These are phyloP conservation scores for Drosophila maculinotata DNA, from an alignment of 2,888 invertebrate species.

Conservation along the genomic window DNA sequence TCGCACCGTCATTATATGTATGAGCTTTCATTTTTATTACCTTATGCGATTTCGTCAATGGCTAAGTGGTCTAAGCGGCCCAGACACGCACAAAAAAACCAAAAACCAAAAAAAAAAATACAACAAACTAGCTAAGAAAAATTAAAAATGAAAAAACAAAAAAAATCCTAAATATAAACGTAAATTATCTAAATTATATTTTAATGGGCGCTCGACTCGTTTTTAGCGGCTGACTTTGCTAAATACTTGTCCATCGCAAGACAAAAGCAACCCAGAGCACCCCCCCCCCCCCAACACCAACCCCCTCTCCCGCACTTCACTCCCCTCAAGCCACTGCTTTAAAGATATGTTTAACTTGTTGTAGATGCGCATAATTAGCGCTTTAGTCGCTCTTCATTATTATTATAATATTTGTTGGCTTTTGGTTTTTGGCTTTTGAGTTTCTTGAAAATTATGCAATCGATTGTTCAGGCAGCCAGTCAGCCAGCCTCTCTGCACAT, in stretches of 20 bases:
- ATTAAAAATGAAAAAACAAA: too few relatives aligned
- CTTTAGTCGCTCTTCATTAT: conserved; percentile 68
- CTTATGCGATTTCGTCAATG: conserved; percentile 33
- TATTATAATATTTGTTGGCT: conserved; percentile 53
- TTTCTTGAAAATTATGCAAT: conserved; percentile 49
- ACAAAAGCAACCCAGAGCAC: not conserved
- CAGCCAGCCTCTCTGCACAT: conserved; percentile 20
- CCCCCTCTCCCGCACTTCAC: not conserved
- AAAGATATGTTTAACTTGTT: conserved; percentile 25
- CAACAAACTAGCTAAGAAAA: too few relatives aligned
- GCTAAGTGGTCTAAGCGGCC: conserved; percentile 28
- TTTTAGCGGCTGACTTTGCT: conserved; percentile 19
- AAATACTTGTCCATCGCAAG: conserved; percentile 21
- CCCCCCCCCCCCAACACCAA: not conserved
- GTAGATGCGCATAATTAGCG: conserved; percentile 72
- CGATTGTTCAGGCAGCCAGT: conserved; percentile 21
- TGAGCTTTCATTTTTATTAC: conserved; percentile 44
- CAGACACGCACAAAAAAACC: conserved; percentile 9
- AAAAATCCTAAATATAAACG: conserved; percentile 32
- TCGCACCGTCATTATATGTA: conserved; percentile 24
- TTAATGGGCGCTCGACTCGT: conserved; percentile 55
- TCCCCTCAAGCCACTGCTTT: not conserved
- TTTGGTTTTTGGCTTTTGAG: conserved; percentile 12
- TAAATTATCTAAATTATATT: conserved; percentile 69
- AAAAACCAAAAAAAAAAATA: conserved; percentile 6